Base-by-base conservation (phyloP, 1,140 invertebrate species). In the Amphibalanus amphitrite region DNA sequence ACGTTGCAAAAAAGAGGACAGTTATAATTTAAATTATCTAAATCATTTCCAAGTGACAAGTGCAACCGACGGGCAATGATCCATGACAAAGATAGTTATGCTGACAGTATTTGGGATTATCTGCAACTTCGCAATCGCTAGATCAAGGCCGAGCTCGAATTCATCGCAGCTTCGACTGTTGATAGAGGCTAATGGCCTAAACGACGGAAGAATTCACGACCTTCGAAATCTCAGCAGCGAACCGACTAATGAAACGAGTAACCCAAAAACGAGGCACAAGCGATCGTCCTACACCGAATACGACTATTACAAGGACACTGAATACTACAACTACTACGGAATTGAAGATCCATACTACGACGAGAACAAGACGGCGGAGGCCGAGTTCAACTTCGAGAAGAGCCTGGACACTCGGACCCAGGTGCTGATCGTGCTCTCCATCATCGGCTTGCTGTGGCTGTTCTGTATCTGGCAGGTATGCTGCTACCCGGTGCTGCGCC, bases 301-400 rank as follows among this genome's bases (percentile, higher is more conserved):
- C n/a, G 65, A 67, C 23, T 67, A 67, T 25, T 67, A 67, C n/a
- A 26, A 28, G 10, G 65, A 67, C 65, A 28, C 23, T 10, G 65
- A 67, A 8, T 67, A 67, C n/a, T 67, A 67, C 65, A 26, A 67
- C 8, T 67, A 67, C n/a, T 67, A 67, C 65, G 65, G 65, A 4
- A 17, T 67, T 6, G 65, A 67, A 28, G 65, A 67, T 26, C 65
- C 65, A 26, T 28, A 67, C 65, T 26, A 20, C 17, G 28, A 67
- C 65, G 65, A 67, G 26, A 67, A 67, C 10, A 67, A 26, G 65
- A 10, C 65, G 3, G 65, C 8, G 3, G 6, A 67, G 65, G 65
- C 65, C 20, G 47, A 59, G 20, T 59, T 59, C 17, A 59, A 59
- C 47, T 59, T 59, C 47, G 47, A 59, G 47, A 59, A 59, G 47